Base-by-base conservation (phyloP, 1,140 invertebrate species). In the Pseudomyrmex flavicornis region DNA sequence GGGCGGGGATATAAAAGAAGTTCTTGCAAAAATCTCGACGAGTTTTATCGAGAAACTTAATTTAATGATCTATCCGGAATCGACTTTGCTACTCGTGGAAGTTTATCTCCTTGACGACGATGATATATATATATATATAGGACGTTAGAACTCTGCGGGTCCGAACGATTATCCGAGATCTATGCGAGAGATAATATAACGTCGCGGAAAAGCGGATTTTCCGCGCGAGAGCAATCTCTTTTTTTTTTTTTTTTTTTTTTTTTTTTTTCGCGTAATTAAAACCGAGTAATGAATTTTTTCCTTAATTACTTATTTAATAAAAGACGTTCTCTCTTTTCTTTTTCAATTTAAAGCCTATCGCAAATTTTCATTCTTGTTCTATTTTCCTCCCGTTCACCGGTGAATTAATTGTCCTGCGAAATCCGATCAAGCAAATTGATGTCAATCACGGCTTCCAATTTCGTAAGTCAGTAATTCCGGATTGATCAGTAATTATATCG, bases 31-130 rank as follows among this genome's bases (percentile, higher is more conserved):
- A 50, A 44, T 44, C 50, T 48, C 35, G 35, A 54, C 35, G 70
- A 35, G 62, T 84, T 80, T 87, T 85, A 86, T 77, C 76, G 73
- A 35, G 20, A 17, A 85, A 83, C 66, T 76, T 77, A 52, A 44
- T 50, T 52, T 63, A 52, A 17, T 73, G 56, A 88, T 88, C 72
- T 59, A 69, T 80, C 68, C 59, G 46, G 63, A 50, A 56, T 58
- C 65, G 85, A 86, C 84, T n/a, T 52, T 44, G 58, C 56, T 62
- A 48, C 22, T 61, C 68, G 68, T 52, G 59, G 13, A 26, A 83
- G 59, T 87, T 86, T 86, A 85, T 72, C 46, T 22, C 48, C 58
- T 50, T 22, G 66, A 59, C 52, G 63, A 35, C 58, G 65, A 74
- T 69, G 2, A 56, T 50, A 26, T 26, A 26, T 26, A 26, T 26